phyloP scores from a whole-genome alignment of 2,888 invertebrate genomes.

The Hemistola chrysoprasaria region DNA sequence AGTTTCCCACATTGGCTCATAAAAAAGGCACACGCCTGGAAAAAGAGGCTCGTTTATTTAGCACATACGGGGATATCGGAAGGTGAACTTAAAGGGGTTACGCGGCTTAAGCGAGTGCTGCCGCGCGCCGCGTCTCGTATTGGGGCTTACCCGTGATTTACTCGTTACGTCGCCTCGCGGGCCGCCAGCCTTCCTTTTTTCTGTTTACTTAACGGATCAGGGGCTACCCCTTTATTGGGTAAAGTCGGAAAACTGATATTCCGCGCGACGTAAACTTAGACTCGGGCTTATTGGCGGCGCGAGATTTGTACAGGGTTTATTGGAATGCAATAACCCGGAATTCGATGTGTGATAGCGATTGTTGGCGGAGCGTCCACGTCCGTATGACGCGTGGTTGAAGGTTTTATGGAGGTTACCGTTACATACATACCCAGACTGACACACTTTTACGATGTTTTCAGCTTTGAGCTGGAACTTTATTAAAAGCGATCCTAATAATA shows the following conservation, averaged over 20 bases:
- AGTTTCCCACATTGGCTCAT: conserved; percentile 23
- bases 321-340: conserved; percentile 27
- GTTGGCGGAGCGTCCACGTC: too few relatives aligned
- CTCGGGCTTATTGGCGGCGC: conserved; percentile 59
- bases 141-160: conserved; percentile 76
- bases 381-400: not conserved
- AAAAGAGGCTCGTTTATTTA: conserved; percentile 53
- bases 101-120: conserved; percentile 55
- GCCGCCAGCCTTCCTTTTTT: conserved; percentile 64
- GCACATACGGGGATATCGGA: conserved; percentile 52
- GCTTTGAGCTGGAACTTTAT: too few relatives aligned
- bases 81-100: conserved; percentile 73
- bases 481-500: too few relatives aligned
- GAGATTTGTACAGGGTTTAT: conserved; percentile 65
- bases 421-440: conserved; percentile 1
- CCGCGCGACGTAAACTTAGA: conserved; percentile 67
- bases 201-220: conserved; percentile 80
- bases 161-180: conserved; percentile 65
- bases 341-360: conserved; percentile 23
- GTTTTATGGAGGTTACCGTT: conserved; percentile 5
- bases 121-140: conserved; percentile 61
- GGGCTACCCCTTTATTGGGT: conserved; percentile 79
- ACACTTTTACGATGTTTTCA: conserved; percentile 2
- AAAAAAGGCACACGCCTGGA: conserved; percentile 27
- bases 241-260: conserved; percentile 77